A percentile compares a stretch with the other conserved stretches of the same genome.
phyloP scores from a whole-genome alignment of 2,888 invertebrate genomes.

The Boloria euphrosyne region DNA sequence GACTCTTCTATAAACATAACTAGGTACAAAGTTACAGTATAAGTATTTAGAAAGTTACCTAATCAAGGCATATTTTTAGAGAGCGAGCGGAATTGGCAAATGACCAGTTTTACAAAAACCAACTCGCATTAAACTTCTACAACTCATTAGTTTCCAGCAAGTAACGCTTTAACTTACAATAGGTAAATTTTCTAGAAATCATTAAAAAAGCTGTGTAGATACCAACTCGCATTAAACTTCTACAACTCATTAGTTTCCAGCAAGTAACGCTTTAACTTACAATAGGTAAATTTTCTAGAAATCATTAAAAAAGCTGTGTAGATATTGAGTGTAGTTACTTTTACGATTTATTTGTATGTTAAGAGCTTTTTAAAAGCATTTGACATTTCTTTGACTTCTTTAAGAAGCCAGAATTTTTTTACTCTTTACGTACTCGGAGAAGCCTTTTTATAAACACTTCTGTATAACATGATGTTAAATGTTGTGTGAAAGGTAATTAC shows the following conservation, averaged over 20 bases:
- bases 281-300: slow-evolving; percentile 19
- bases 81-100: slow-evolving; percentile 13
- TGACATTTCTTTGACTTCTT: not conserved
- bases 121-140: slow-evolving; percentile 18
- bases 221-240: slow-evolving; percentile 19
- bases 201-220: slow-evolving; percentile 18
- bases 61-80: slow-evolving; percentile 18
- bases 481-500: too few relatives aligned
- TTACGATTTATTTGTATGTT: not conserved
- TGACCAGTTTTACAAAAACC: slow-evolving; percentile 20
- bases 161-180: slow-evolving; percentile 24
- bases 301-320: slow-evolving; percentile 20
- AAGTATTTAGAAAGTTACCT: slow-evolving; percentile 17
- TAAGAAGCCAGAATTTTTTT: too few relatives aligned
- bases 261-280: slow-evolving; percentile 24
- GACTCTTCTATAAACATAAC: not conserved
- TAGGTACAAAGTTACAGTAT: not conserved
- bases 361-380: not conserved
- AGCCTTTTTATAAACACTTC: too few relatives aligned
- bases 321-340: slow-evolving; percentile 14
- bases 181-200: slow-evolving; percentile 18
- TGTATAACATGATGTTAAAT: too few relatives aligned
- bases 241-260: slow-evolving; percentile 21
- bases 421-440: too few relatives aligned
- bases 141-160: slow-evolving; percentile 23